Evolutionary conservation across 2,888 invertebrate genomes (phyloP).

Genomic region (Phortica magna): DNA sequence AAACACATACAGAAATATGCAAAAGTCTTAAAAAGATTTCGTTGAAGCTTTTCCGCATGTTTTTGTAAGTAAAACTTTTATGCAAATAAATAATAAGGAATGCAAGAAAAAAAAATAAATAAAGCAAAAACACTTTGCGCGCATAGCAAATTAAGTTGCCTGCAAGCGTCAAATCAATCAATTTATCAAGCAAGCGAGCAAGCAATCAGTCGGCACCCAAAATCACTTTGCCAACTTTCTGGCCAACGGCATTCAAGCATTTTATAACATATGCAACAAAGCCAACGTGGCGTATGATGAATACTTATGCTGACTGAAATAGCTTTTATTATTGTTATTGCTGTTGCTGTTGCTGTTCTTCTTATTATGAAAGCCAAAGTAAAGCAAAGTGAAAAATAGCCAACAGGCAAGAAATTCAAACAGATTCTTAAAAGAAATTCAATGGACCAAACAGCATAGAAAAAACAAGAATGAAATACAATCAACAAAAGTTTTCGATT

Average conservation of each 20-base stretch:
- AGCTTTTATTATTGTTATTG: constrained; percentile 9
- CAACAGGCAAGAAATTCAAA: background rate
- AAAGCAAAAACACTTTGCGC: background rate
- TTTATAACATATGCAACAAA: constrained; percentile 60
- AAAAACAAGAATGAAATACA: constrained; percentile 1
- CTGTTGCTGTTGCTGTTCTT: too few species aligned
- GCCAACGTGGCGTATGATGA: constrained; percentile 58
- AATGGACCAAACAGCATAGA: background rate
- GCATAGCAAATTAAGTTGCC: constrained; percentile 13
- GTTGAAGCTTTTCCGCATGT: background rate
- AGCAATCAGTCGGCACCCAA: background rate
- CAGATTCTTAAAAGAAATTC: background rate
- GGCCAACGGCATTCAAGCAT: background rate
- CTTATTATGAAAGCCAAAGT: background rate
- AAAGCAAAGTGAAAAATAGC: background rate
- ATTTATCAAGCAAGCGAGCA: background rate
- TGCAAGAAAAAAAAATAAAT: background rate
- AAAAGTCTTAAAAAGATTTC: background rate
- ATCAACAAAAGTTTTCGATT: background rate
- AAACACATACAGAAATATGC: too few species aligned
- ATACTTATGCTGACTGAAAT: constrained; percentile 51
- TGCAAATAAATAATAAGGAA: background rate
- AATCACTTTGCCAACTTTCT: background rate
- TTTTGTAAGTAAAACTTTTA: too few species aligned
- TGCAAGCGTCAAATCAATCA: constrained; percentile 9